These are phyloP conservation scores for Orthosia cruda DNA, from an alignment of 2,888 invertebrate genomes.

Conservation along the genomic window DNA sequence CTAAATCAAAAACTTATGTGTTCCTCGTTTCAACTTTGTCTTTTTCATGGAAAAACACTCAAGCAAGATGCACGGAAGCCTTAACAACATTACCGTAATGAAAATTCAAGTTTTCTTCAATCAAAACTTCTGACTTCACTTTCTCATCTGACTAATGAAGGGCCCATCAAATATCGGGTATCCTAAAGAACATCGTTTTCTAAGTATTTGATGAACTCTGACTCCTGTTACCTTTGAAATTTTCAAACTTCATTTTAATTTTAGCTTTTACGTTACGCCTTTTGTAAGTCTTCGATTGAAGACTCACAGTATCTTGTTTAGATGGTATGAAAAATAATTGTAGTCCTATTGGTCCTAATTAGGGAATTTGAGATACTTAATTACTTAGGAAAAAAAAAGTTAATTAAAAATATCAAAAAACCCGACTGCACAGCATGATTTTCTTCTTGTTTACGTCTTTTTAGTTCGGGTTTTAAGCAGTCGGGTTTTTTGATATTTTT, in stretches of 20 bases:
- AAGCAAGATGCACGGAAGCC: background rate
- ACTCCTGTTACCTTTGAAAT: slow-evolving; percentile 54
- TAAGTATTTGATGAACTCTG: slow-evolving; percentile 57
- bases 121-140: slow-evolving; percentile 54
- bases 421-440: no score
- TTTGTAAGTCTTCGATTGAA: slow-evolving; percentile 27
- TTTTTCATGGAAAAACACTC: background rate
- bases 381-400: no score
- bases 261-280: slow-evolving; percentile 12
- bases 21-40: background rate
- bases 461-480: no score
- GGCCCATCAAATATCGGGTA: slow-evolving; percentile 62
- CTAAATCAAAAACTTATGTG: background rate
- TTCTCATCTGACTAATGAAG: slow-evolving; percentile 43
- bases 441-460: no score
- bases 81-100: slow-evolving; percentile 11
- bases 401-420: no score
- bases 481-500: no score
- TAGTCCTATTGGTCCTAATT: background rate
- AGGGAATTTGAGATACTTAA: background rate
- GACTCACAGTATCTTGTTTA: slow-evolving; percentile 14
- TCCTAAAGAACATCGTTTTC: slow-evolving; percentile 62
- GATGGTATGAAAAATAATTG: background rate
- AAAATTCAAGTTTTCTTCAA: slow-evolving; percentile 13
- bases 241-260: slow-evolving; percentile 44